A percentile compares a stretch with the other conserved stretches of the same genome.
Conservation (phyloP, 2,113 vertebrate genomes). For the Bujurquina vittata region DNA sequence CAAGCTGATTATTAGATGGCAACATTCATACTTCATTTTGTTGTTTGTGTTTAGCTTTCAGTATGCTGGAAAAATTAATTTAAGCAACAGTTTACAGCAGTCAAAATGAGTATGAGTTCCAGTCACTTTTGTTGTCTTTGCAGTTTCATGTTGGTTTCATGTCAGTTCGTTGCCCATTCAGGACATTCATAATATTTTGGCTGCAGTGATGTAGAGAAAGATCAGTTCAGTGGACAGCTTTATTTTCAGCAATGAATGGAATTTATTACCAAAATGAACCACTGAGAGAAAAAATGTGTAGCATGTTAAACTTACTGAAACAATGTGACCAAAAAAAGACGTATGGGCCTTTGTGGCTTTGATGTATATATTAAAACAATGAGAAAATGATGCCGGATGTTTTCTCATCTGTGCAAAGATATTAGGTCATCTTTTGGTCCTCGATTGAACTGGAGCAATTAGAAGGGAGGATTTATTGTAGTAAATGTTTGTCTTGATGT, state of each 20-base stretch:
- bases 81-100: background rate
- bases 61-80: background rate
- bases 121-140: background rate
- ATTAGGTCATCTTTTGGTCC: background rate
- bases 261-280: background rate
- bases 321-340: background rate
- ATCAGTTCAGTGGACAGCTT: background rate
- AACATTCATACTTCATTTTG: background rate
- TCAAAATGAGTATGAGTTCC: background rate
- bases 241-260: background rate
- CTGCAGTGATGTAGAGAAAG: background rate
- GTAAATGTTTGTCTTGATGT: background rate
- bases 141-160: background rate
- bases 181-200: background rate
- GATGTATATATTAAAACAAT: background rate
- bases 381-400: background rate
- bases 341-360: background rate
- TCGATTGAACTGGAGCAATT: background rate
- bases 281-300: background rate
- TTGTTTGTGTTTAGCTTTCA: background rate
- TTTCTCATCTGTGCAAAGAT: background rate
- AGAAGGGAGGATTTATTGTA: background rate
- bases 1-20: background rate
- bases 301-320: too few relatives aligned
- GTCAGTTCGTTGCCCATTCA: too few relatives aligned